Conservation (phyloP, 2,113 vertebrate species). For the Phyllopteryx taeniolatus region DNA sequence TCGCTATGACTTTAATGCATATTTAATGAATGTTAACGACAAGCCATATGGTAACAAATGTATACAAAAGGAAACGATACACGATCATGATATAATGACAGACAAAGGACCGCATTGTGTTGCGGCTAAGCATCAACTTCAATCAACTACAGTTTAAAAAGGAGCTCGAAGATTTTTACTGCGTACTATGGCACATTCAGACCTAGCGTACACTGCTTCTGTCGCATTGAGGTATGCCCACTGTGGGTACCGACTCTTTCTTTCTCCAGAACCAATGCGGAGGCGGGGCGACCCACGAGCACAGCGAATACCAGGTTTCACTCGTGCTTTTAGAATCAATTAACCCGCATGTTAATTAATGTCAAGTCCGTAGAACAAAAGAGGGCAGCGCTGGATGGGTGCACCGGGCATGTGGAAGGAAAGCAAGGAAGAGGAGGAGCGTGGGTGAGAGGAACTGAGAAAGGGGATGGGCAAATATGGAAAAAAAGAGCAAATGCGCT, state of each 20-base stretch:
- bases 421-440: conserved; percentile 63
- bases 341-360: conserved; percentile 98
- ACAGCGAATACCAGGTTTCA: conserved; percentile 39
- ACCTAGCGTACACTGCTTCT: conserved; percentile 33
- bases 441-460: conserved; percentile 77
- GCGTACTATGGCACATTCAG: conserved; percentile 21
- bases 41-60: conserved; percentile 21
- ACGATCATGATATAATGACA: conserved; percentile 38
- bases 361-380: conserved; percentile 87
- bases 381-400: conserved; percentile 69
- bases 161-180: conserved; percentile 58
- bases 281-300: conserved; percentile 54
- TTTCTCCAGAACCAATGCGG: conserved; percentile 60
- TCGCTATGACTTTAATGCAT: conserved; percentile 13
- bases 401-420: conserved; percentile 57
- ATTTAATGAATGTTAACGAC: conserved; percentile 13
- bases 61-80: conserved; percentile 6
- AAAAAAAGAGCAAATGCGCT: conserved; percentile 94
- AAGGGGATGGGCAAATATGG: conserved; percentile 81
- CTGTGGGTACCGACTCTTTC: conserved; percentile 50
- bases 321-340: conserved; percentile 89
- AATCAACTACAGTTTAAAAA: conserved; percentile 71
- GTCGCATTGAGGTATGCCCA: conserved; percentile 26
- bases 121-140: conserved; percentile 57
- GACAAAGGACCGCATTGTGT: conserved; percentile 50